phyloP scores from a whole-genome alignment of 1,140 invertebrate genomes.

The Trichonephila clavata region DNA sequence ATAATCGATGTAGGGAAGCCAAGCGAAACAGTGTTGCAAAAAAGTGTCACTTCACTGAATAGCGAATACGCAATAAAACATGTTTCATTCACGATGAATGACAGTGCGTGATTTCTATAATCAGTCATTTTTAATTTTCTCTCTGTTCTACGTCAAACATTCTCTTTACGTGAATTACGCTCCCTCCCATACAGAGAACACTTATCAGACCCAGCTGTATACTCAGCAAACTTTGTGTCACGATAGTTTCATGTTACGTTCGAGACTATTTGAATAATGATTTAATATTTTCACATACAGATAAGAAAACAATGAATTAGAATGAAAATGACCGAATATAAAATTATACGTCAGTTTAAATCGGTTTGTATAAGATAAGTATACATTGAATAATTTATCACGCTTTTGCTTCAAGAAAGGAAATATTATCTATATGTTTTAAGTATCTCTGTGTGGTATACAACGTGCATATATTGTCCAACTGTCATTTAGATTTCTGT shows the following conservation, averaged over 20 bases:
- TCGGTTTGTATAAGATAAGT: too few species aligned
- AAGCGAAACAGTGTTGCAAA: conserved; percentile 38
- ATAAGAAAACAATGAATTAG: not conserved
- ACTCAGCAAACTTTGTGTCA: not conserved
- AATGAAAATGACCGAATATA: not conserved
- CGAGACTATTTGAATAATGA: not conserved
- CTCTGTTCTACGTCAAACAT: not conserved
- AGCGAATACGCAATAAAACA: not conserved
- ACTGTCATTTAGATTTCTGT: too few species aligned
- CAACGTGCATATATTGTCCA: too few species aligned
- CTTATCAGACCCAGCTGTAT: not conserved
- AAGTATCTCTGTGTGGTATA: too few species aligned
- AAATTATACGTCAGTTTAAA: not conserved
- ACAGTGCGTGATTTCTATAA: conserved; percentile 35
- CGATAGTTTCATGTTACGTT: not conserved
- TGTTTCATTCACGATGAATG: not conserved
- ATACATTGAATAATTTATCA: too few species aligned
- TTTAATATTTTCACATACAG: not conserved
- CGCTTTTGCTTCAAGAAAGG: too few species aligned
- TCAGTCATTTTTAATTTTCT: conserved; percentile 41
- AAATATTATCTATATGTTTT: too few species aligned
- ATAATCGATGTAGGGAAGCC: not conserved
- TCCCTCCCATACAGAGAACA: too few species aligned
- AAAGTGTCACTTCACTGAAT: not conserved
- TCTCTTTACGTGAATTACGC: not conserved